Percentiles rank a stretch among this genome's conserved stretches.
Evolutionary conservation across 2,113 vertebrate species (phyloP).

Genomic region (Promerops cafer): DNA sequence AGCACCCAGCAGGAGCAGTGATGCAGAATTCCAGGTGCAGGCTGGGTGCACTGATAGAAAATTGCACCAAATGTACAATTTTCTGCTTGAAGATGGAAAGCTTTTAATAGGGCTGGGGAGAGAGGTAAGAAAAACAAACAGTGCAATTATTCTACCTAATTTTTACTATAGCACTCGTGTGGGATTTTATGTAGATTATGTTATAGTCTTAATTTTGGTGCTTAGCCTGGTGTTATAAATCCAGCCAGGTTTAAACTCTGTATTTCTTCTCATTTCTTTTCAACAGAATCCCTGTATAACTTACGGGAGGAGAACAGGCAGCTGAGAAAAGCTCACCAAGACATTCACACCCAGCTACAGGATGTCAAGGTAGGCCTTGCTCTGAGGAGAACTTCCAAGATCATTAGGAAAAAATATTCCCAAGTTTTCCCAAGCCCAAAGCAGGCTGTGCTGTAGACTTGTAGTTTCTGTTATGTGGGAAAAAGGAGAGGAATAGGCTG

Average conservation of each 20-base stretch:
- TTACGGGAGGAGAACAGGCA: slow-evolving; percentile 93
- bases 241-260: neutral
- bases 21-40: neutral
- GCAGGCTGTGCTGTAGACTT: neutral
- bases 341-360: slow-evolving; percentile 91
- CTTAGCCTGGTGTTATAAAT: neutral
- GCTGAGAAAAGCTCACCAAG: slow-evolving; percentile 91
- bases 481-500: neutral
- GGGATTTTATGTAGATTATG: neutral
- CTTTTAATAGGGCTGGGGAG: neutral
- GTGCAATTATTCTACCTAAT: neutral
- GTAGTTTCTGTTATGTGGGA: neutral
- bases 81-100: neutral
- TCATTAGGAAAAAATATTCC: neutral
- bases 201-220: neutral
- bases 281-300: slow-evolving; percentile 84
- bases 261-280: neutral
- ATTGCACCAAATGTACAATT: neutral
- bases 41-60: neutral
- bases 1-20: neutral
- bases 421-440: neutral
- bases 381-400: neutral
- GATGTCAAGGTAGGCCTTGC: slow-evolving; percentile 84
- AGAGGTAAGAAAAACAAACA: neutral
- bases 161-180: neutral